phyloP scores from a whole-genome alignment of 2,113 vertebrate genomes.

The Psilopogon haemacephalus region DNA sequence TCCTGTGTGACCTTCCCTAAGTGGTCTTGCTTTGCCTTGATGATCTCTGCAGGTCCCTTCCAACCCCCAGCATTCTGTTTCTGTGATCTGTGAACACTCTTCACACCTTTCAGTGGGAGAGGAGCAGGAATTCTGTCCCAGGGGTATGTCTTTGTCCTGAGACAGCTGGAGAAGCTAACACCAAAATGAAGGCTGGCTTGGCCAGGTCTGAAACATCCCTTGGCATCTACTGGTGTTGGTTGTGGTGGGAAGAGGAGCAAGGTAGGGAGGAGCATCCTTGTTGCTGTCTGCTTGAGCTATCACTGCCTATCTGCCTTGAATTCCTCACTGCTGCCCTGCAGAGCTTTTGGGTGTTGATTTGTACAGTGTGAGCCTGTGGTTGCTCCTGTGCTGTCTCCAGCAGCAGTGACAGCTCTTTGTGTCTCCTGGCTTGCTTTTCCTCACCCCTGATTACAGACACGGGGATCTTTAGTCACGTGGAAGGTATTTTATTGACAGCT shows the following conservation, averaged over 20 bases:
- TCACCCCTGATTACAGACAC: neutral
- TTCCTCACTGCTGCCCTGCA: neutral
- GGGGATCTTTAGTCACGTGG: neutral
- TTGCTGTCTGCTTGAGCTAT: neutral
- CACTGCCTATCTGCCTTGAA: neutral
- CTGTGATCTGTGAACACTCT: neutral
- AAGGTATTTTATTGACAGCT: constrained; percentile 28
- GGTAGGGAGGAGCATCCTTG: constrained; percentile 8
- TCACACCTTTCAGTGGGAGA: neutral
- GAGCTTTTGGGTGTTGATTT: neutral
- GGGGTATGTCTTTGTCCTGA: constrained; percentile 14
- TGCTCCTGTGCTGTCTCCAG: neutral
- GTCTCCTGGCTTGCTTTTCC: neutral
- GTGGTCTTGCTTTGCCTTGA: too few species aligned
- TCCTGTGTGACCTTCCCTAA: too few species aligned
- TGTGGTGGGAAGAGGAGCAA: neutral
- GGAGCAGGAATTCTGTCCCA: neutral
- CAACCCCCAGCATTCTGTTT: neutral
- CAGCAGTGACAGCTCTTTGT: neutral
- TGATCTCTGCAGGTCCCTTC: too few species aligned
- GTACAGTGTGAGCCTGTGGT: neutral
- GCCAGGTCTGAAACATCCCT: neutral
- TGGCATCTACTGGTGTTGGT: neutral
- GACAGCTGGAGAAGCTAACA: neutral
- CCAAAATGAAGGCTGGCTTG: neutral